Evolutionary conservation across 2,888 invertebrate genomes (phyloP), one percentile per base, ranked within the genome.

Genomic region (Nomada lathburiana): DNA sequence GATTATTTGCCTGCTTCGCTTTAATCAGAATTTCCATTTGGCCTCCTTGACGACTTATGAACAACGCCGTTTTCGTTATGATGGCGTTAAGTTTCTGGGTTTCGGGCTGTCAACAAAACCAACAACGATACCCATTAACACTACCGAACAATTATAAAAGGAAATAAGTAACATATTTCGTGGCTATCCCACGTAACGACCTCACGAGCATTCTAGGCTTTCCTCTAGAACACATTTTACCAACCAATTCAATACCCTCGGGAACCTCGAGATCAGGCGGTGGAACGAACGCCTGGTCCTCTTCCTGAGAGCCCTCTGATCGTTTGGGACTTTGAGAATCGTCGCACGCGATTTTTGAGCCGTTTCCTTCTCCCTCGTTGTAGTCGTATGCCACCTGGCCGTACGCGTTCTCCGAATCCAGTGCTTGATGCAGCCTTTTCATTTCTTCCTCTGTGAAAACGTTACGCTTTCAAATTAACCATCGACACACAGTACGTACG

Each of bases 11-110:
- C 94, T 99, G 99, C 94, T 99, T 99, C 4, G 99, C 98, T 94
- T 99, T 99, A 87, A 99, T 97, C 16, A 99, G 95, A 88, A 99
- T 99, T 95, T 99, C 99, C 99, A 99, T 99, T 94, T 99, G 99
- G 10, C 97, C 96, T 0, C 99, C 99, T 92, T 99, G 98, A 67
- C 96, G 95, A 88, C 97, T 96, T 88, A 98, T 97, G 94, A 98
- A 98, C 88, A 96, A 95, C 0, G 98, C 98, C 0, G 98, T 99
- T 94, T 98, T 98, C 92, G 99, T 98, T 90, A 99, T 98, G 83
- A 99, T 97, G 18, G 98, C 97, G 93, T 98, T 98, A 90, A 97
- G 96, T 93, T 98, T 99, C 90, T 97, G 95, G 5, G 97, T 97
- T 85, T 96, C 96, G 0, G 99, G 99, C 98, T 98, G 94, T 57